Evolutionary conservation across 2,113 vertebrate species (phyloP).

Genomic region (Varanus salvator): DNA sequence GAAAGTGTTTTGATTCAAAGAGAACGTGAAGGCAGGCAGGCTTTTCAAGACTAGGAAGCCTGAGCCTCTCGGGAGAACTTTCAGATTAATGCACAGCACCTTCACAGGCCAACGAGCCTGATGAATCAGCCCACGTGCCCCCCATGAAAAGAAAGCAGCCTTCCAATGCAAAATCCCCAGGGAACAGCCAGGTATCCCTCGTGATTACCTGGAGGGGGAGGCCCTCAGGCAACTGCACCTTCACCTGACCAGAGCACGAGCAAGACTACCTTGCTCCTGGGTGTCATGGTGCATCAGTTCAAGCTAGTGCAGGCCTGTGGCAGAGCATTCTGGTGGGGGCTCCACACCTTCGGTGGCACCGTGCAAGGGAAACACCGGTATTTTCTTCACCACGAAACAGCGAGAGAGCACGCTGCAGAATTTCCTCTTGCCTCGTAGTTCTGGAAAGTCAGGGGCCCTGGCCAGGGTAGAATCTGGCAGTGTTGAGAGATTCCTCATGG

Average conservation of each 20-base stretch:
- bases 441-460: too few species aligned
- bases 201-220: not conserved
- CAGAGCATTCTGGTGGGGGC: not conserved
- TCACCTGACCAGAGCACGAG: not conserved
- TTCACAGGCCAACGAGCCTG: not conserved
- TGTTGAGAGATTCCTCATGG: not conserved
- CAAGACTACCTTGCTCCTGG: too few species aligned
- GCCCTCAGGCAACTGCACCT: not conserved
- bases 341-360: not conserved
- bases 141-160: not conserved
- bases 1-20: not conserved
- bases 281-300: not conserved
- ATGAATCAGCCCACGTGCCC: too few species aligned
- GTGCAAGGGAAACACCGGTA: not conserved
- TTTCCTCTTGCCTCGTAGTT: not conserved
- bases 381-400: not conserved
- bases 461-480: not conserved
- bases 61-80: not conserved
- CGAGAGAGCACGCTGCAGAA: not conserved
- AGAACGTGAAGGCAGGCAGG: not conserved
- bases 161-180: not conserved
- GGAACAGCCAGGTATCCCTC: not conserved
- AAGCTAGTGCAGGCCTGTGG: too few species aligned
- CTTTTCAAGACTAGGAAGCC: too few species aligned
- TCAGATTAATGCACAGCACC: not conserved